phyloP scores from a whole-genome alignment of 2,113 vertebrate genomes.

The Prinia subflava region DNA sequence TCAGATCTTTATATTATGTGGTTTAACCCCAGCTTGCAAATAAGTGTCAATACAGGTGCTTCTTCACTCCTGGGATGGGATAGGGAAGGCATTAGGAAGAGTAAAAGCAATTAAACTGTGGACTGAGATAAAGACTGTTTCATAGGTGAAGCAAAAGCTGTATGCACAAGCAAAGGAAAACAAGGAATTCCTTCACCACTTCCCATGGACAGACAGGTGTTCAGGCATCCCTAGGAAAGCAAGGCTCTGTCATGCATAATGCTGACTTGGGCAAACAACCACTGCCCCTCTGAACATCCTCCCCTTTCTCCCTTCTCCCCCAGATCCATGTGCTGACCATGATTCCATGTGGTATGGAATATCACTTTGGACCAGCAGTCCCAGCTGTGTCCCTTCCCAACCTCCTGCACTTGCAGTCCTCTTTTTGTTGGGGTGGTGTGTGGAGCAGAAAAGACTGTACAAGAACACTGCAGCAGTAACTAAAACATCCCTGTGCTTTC shows the following conservation, averaged over 20 bases:
- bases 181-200: neutral
- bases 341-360: neutral
- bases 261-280: neutral
- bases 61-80: fast-evolving
- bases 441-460: neutral
- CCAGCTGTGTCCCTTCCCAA: neutral
- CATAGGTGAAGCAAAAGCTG: neutral
- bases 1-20: neutral
- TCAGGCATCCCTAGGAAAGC: neutral
- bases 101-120: neutral
- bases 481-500: neutral
- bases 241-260: neutral
- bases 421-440: neutral
- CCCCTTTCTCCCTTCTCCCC: neutral
- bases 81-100: neutral
- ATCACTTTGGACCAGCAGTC: neutral
- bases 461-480: neutral
- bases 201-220: neutral
- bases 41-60: neutral
- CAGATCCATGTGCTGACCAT: neutral
- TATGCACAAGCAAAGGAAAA: neutral
- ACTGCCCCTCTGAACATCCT: neutral
- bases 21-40: neutral
- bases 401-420: neutral
- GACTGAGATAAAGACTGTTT: neutral